Base-by-base conservation (phyloP, 2,888 invertebrate species). In the Dynastes maya region DNA sequence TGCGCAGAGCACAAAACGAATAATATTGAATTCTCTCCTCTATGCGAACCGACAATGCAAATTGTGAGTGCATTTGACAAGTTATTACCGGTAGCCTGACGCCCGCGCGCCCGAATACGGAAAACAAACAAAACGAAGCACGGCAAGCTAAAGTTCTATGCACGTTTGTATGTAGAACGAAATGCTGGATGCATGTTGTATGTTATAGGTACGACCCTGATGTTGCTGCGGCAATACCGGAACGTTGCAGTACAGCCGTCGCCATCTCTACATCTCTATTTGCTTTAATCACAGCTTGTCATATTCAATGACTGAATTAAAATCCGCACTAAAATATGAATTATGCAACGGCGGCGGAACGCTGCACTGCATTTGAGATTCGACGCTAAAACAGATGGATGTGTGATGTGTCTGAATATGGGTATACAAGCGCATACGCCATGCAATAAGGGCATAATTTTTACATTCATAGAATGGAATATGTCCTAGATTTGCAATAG, bases 61-160 rank as follows among this genome's bases (percentile, higher is more conserved):
- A 79, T 72, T 65, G 77, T 74, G 80, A 76, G 83, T 85, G 85
- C 83, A 80, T 80, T 82, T 85, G 85, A 85, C 85, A 85, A 84
- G 84, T 83, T 84, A 84, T 85, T 85, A 85, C 84, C 40, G 82
- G 83, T 82, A 82, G 81, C 80, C 82, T 82, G 81, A 82, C 82
- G 83, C 55, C 55, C 55, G 55, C 16, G 55, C 55, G 22, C 83
- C 81, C 79, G 80, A 81, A 81, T 83, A 80, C 77, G 65, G 74
- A 65, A 81, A 78, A 78, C 77, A 76, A 78, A 65, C 65, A 72
- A 79, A 80, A 80, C 80, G 64, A 76, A 45, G 37, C 68, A 55
- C 65, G 63, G 55, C 74, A 32, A 40, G 80, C 72, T 74, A 72
- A 72, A 80, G 70, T 70, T 70, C 51, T 51, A 22, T 67, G 67